phyloP scores from a whole-genome alignment of 2,888 invertebrate genomes.

The Cataglyphis rosenhaueri region DNA sequence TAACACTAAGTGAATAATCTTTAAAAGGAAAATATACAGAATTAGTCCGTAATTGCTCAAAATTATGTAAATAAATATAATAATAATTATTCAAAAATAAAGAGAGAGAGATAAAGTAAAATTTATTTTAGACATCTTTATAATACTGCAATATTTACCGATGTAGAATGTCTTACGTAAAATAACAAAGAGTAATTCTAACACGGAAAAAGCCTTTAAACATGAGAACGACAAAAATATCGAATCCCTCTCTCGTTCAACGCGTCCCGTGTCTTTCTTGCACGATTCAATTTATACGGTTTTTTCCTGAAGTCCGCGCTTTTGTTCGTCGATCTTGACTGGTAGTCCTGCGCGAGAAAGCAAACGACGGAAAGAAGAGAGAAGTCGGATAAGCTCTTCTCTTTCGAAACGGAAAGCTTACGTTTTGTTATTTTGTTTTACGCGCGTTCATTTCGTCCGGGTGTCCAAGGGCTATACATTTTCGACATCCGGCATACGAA shows the following conservation, averaged over 20 bases:
- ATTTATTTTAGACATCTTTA: constrained; percentile 22
- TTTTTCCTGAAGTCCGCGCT: constrained; percentile 11
- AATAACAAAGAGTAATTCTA: constrained; percentile 34
- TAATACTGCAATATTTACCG: constrained; percentile 4
- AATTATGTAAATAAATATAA: not conserved
- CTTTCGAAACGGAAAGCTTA: constrained; percentile 9
- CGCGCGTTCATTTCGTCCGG: constrained; percentile 73
- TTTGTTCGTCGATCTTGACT: constrained; percentile 46
- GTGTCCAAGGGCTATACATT: constrained; percentile 54
- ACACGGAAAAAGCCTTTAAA: constrained; percentile 26
- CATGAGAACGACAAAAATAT: constrained; percentile 15
- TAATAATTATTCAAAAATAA: not conserved
- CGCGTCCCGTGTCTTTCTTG: constrained; percentile 36
- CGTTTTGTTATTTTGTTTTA: constrained; percentile 73
- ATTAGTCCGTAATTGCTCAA: not conserved
- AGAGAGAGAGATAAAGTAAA: not conserved
- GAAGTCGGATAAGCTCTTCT: constrained; percentile 42
- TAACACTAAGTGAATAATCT: not conserved
- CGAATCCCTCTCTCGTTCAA: constrained; percentile 16
- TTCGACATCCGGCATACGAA: constrained; percentile 40
- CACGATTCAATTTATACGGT: constrained; percentile 49
- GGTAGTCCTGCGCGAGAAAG: constrained; percentile 18
- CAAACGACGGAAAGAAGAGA: constrained; percentile 32
- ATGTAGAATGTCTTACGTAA: not conserved
- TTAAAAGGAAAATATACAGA: not conserved